These are phyloP conservation scores for Pseudococcus longispinus DNA, from an alignment of 2,888 invertebrate species.

Conservation along the genomic window DNA sequence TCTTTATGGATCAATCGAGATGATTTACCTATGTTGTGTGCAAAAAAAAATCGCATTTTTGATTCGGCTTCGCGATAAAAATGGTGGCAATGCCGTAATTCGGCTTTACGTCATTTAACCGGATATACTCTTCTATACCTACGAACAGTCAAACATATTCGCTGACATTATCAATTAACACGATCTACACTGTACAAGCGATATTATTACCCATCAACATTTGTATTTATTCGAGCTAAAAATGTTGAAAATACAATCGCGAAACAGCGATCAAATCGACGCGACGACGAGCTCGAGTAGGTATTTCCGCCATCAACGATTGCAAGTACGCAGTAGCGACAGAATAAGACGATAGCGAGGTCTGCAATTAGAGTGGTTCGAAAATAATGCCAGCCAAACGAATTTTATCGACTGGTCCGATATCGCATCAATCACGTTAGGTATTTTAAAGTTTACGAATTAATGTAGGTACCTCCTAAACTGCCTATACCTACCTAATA, in stretches of 20 bases:
- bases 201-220: background rate
- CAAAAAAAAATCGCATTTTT: background rate
- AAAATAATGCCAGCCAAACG: background rate
- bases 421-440: background rate
- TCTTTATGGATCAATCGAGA: too few species aligned
- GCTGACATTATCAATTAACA: background rate
- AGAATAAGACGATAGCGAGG: background rate
- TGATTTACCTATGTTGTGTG: background rate
- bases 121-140: background rate
- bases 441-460: background rate
- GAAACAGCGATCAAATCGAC: background rate
- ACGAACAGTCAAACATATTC: too few species aligned
- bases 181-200: background rate
- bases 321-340: background rate
- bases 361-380: background rate
- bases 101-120: background rate
- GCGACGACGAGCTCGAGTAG: background rate
- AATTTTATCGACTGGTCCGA: background rate
- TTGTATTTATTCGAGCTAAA: background rate
- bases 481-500: background rate
- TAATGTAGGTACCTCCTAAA: background rate
- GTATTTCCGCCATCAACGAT: background rate
- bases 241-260: background rate
- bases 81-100: too few species aligned
- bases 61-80: too few species aligned